phyloP scores from a whole-genome alignment of 64 coral and sea anemone species.

The Trachythela sp. region DNA sequence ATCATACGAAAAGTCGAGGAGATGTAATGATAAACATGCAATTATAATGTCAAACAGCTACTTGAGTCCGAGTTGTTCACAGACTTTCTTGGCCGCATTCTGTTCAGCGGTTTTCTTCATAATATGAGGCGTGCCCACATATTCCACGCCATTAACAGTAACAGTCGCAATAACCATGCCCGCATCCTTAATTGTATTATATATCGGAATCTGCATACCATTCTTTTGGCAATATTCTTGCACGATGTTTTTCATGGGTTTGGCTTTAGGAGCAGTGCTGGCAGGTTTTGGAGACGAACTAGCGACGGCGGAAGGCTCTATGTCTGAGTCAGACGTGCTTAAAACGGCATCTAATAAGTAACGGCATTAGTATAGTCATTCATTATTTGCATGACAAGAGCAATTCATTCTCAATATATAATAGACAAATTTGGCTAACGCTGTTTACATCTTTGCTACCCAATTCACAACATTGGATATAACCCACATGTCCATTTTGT shows the following conservation, averaged over 20 bases:
- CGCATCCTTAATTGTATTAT: constrained; percentile 53
- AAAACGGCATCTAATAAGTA: neutral
- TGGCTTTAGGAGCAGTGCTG: neutral
- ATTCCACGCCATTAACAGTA: constrained; percentile 54
- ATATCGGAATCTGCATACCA: constrained; percentile 62
- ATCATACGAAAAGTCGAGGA: too few species aligned
- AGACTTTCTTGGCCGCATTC: constrained; percentile 43
- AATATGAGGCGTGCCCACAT: constrained; percentile 52
- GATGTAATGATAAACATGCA: too few species aligned
- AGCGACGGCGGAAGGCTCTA: neutral
- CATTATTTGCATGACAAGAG: too few species aligned
- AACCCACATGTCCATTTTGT: too few species aligned
- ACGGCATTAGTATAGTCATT: neutral
- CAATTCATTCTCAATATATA: too few species aligned
- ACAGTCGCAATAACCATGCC: constrained; percentile 55
- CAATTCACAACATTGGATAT: too few species aligned
- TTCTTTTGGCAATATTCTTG: constrained; percentile 89
- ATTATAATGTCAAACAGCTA: too few species aligned
- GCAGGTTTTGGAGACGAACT: neutral
- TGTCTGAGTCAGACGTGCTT: neutral
- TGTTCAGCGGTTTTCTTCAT: constrained; percentile 92
- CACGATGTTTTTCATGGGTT: constrained; percentile 63
- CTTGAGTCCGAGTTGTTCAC: neutral
- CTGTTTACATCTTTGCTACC: too few species aligned
- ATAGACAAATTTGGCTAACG: too few species aligned